These are phyloP conservation scores for Porites evermanni DNA, from an alignment of 92 coral and sea anemone genomes.

Conservation along the genomic window DNA sequence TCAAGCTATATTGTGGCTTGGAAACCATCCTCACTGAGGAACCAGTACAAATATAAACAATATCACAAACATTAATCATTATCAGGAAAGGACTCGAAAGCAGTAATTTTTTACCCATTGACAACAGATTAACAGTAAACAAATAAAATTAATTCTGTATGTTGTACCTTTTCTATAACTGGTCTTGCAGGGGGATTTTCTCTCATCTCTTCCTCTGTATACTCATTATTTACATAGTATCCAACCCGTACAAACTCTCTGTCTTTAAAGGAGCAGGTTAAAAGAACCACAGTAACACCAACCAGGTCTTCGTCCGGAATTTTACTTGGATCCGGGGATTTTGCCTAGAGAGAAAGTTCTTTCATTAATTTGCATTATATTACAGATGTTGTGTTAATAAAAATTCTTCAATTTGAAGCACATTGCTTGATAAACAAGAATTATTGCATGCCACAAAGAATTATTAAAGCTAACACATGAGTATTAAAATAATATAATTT, in stretches of 20 bases:
- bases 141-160: too few relatives aligned
- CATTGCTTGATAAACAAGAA: too few relatives aligned
- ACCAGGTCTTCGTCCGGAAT: constrained; percentile 88
- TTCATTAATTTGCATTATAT: too few relatives aligned
- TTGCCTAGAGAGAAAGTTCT: constrained; percentile 67
- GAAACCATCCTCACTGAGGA: too few relatives aligned
- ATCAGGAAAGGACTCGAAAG: too few relatives aligned
- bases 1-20: too few relatives aligned
- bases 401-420: background rate
- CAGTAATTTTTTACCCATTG: background rate
- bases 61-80: too few relatives aligned
- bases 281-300: constrained; percentile 94
- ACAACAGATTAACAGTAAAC: too few relatives aligned
- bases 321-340: constrained; percentile 89
- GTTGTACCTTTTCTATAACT: constrained; percentile 84
- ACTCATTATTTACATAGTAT: constrained; percentile 96
- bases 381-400: background rate
- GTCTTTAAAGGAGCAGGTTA: constrained; percentile 90
- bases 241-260: constrained; percentile 97
- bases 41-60: too few relatives aligned
- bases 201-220: constrained; percentile 83
- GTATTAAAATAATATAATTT: too few relatives aligned
- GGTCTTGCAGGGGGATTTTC: constrained; percentile 99
- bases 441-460: too few relatives aligned
- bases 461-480: too few relatives aligned